Conservation (phyloP, 2,888 invertebrate genomes). For the Suillia variegata region DNA sequence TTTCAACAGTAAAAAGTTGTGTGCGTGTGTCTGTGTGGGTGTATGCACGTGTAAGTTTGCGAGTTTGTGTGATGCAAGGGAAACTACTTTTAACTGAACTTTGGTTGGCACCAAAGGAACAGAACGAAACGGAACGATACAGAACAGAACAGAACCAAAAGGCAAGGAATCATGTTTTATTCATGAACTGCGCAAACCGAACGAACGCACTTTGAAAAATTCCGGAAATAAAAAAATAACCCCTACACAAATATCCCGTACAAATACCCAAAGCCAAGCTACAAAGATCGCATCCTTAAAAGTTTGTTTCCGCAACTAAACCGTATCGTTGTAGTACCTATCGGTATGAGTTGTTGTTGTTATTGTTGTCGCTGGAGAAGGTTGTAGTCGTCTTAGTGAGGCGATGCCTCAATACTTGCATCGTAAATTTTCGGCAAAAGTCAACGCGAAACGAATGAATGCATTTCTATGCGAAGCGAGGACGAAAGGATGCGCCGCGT, state of each 20-base stretch:
- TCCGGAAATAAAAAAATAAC: constrained; percentile 17
- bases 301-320: constrained; percentile 23
- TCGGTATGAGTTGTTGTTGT: too few relatives aligned
- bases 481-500: too few relatives aligned
- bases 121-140: too few relatives aligned
- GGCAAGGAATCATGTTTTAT: constrained; percentile 31
- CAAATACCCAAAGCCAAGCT: too few relatives aligned
- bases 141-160: too few relatives aligned
- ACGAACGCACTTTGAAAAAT: not conserved
- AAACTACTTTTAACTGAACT: constrained; percentile 9
- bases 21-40: constrained; percentile 2
- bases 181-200: constrained; percentile 32
- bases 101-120: too few relatives aligned
- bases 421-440: constrained; percentile 21
- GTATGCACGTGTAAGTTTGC: not conserved
- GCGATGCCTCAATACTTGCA: constrained; percentile 23
- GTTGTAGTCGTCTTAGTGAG: too few relatives aligned
- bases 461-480: not conserved
- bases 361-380: too few relatives aligned
- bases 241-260: too few relatives aligned
- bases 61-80: not conserved
- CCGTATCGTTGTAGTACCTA: too few relatives aligned
- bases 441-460: constrained; percentile 18
- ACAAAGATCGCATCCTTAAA: constrained; percentile 22
- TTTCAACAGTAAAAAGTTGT: constrained; percentile 14